A percentile compares a stretch with the other conserved stretches of the same genome.
Conservation (phyloP, 2,888 invertebrate genomes). For the Onchidella celtica region DNA sequence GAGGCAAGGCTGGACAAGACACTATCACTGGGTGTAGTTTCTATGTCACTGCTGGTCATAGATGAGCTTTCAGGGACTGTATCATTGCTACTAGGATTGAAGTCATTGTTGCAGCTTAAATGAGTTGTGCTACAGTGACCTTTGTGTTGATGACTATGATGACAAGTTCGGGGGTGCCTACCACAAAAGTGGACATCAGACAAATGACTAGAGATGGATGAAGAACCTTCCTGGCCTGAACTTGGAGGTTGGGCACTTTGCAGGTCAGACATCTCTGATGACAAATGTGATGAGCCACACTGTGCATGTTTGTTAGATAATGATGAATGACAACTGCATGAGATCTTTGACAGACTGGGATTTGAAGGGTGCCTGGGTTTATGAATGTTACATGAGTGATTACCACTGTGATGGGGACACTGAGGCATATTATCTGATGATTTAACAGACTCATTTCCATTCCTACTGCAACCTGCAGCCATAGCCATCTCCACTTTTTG, state of each 20-base stretch:
- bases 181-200: background rate
- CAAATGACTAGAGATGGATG: background rate
- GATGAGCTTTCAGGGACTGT: background rate
- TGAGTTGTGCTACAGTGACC: background rate
- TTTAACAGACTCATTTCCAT: too few species aligned
- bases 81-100: background rate
- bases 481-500: constrained; percentile 20
- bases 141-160: background rate
- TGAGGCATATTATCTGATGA: too few species aligned
- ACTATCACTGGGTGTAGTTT: background rate
- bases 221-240: background rate
- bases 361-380: too few species aligned
- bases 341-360: too few species aligned
- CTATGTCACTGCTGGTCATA: background rate
- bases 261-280: too few species aligned
- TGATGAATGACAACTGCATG: too few species aligned
- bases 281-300: too few species aligned
- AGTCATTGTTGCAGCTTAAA: background rate
- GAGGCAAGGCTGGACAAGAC: background rate
- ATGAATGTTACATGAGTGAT: too few species aligned
- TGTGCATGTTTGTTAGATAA: too few species aligned
- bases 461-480: too few species aligned
- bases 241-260: too few species aligned
- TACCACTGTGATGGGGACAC: too few species aligned
- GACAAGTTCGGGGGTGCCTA: background rate